Percentiles rank a stretch among this genome's conserved stretches.
Evolutionary conservation across 2,797 vertebrate genomes (phyloP).

Genomic region (Poecilia gillii): DNA sequence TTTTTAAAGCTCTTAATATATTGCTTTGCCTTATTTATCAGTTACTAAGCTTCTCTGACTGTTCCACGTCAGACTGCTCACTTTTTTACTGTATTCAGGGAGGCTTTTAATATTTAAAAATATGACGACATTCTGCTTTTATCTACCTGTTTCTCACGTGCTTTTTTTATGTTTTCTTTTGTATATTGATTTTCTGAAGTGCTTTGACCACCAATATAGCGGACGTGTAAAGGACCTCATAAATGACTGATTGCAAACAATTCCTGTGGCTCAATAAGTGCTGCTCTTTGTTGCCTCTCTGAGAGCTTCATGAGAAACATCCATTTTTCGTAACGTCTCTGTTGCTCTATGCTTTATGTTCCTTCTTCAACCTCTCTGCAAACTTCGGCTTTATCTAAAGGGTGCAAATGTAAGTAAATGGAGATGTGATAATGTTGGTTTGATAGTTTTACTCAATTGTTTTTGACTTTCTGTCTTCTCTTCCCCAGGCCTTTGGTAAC

Average conservation of each 20-base stretch:
- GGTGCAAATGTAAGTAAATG: background rate
- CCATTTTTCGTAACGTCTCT: background rate
- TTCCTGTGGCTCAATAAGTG: background rate
- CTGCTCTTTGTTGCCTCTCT: background rate
- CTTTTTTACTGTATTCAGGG: background rate
- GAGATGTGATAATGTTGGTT: background rate
- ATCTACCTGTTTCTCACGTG: too few relatives aligned
- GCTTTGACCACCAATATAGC: too few relatives aligned
- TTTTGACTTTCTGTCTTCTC: constrained; percentile 1
- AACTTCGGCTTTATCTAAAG: background rate
- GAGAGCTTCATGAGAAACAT: background rate
- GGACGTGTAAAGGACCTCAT: too few relatives aligned
- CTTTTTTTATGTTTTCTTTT: too few relatives aligned
- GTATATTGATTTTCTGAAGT: too few relatives aligned
- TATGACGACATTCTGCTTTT: too few relatives aligned
- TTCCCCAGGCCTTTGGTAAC: constrained; percentile 92
- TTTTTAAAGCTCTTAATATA: too few relatives aligned
- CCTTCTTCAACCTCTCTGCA: background rate
- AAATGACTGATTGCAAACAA: background rate
- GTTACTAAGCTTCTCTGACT: too few relatives aligned
- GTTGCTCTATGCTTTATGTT: background rate
- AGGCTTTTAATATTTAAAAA: background rate
- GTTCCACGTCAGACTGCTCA: too few relatives aligned
- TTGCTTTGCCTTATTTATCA: too few relatives aligned
- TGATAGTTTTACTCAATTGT: background rate